A percentile compares a stretch with the other conserved stretches of the same genome.
Conservation (phyloP, 2,113 vertebrate species). For the Hoplias malabaricus region DNA sequence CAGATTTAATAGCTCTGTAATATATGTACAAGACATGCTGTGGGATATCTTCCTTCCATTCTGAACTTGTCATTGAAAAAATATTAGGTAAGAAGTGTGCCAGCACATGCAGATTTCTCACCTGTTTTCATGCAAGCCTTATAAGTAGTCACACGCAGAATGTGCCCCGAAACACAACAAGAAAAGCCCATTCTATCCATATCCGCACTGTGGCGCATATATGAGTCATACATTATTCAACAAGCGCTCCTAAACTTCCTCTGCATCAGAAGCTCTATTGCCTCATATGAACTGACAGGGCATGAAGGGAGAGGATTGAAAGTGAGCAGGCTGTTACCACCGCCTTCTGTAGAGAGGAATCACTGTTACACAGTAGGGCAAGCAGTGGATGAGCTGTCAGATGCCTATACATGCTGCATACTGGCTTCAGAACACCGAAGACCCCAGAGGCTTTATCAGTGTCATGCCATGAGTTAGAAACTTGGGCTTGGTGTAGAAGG, state of each 20-base stretch:
- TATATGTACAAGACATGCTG: background rate
- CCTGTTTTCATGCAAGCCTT: background rate
- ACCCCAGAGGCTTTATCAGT: background rate
- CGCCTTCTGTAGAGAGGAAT: background rate
- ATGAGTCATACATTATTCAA: constrained; percentile 40
- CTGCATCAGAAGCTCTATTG: constrained; percentile 29
- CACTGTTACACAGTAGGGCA: background rate
- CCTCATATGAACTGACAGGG: constrained; percentile 36
- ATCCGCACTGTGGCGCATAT: background rate
- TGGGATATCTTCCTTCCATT: background rate
- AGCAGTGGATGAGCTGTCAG: background rate
- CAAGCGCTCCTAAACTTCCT: constrained; percentile 21
- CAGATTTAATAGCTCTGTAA: background rate
- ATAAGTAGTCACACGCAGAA: background rate
- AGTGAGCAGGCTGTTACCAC: constrained; percentile 24
- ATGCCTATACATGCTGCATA: background rate
- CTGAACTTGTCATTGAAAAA: background rate
- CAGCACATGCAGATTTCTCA: constrained; percentile 11
- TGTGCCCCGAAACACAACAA: background rate
- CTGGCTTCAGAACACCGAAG: background rate
- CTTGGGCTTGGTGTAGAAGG: background rate
- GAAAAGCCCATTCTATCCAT: background rate
- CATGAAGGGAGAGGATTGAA: constrained; percentile 33
- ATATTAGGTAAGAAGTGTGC: background rate
- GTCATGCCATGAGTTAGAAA: background rate